Conservation (phyloP, 2,888 invertebrate genomes). For the Zygogramma bicolorata region DNA sequence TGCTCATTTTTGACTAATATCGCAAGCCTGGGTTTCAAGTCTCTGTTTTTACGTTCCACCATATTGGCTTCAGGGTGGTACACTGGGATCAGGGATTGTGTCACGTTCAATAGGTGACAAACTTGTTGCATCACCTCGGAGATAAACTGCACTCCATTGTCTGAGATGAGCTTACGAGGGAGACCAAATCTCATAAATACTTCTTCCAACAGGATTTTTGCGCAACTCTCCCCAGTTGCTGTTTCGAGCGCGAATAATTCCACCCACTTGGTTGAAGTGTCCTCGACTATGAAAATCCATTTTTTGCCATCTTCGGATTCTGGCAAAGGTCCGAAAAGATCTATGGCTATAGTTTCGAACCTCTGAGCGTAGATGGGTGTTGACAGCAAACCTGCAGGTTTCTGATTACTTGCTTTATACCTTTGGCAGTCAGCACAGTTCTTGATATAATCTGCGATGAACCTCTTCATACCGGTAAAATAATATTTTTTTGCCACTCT, state of each 20-base stretch:
- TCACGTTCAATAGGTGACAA: neutral
- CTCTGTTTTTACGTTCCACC: too few relatives aligned
- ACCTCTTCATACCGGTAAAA: slow-evolving; percentile 40
- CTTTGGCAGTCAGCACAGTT: neutral
- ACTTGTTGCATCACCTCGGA: slow-evolving; percentile 11
- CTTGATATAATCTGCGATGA: slow-evolving; percentile 25
- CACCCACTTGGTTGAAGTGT: too few relatives aligned
- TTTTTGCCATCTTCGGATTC: too few relatives aligned
- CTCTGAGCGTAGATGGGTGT: slow-evolving; percentile 22
- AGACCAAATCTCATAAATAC: too few relatives aligned
- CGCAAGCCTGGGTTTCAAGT: too few relatives aligned
- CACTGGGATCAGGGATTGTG: slow-evolving; percentile 20
- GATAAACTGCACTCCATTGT: slow-evolving; percentile 10
- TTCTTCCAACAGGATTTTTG: neutral
- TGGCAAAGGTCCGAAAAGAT: slow-evolving; percentile 14
- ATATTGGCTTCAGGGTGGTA: slow-evolving; percentile 50
- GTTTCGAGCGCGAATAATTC: neutral
- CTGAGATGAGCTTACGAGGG: neutral
- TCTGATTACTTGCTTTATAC: too few relatives aligned
- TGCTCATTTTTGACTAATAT: too few relatives aligned
- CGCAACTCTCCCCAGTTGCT: slow-evolving; percentile 4
- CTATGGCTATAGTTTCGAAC: slow-evolving; percentile 27
- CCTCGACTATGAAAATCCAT: too few relatives aligned
- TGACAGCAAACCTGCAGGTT: too few relatives aligned
- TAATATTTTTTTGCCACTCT: slow-evolving; percentile 36